Percentiles rank a stretch among this genome's conserved stretches.
These are phyloP conservation scores for Macheiramphus alcinus DNA, from an alignment of 2,113 vertebrate species.

Conservation along the genomic window DNA sequence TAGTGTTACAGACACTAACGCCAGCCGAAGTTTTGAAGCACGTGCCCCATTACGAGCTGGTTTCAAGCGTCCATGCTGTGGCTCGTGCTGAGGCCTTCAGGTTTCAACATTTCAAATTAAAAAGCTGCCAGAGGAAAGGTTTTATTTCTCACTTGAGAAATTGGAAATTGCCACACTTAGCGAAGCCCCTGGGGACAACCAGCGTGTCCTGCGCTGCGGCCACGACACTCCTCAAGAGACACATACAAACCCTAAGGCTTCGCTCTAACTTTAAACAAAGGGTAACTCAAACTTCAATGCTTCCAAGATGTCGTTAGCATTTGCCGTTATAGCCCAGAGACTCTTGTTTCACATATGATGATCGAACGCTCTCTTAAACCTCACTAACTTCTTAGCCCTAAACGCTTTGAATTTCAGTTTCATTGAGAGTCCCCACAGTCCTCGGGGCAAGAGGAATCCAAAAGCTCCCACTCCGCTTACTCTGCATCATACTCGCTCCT, in stretches of 20 bases:
- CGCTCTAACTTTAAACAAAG: not conserved
- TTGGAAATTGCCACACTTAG: not conserved
- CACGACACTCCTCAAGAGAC: not conserved
- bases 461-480: not conserved
- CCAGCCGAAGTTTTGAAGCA: not conserved
- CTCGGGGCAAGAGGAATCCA: not conserved
- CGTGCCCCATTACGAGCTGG: fast-evolving
- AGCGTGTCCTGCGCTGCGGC: fast-evolving
- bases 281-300: not conserved
- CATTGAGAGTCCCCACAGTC: not conserved
- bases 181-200: not conserved
- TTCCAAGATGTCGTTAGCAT: not conserved
- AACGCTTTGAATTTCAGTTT: not conserved
- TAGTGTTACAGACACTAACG: not conserved
- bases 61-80: fast-evolving
- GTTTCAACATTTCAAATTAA: not conserved
- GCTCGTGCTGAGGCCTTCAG: not conserved
- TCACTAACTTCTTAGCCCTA: not conserved
- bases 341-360: fast-evolving
- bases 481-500: not conserved
- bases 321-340: not conserved
- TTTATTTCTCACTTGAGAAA: not conserved
- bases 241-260: not conserved
- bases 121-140: not conserved
- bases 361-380: not conserved